Evolutionary conservation across 1,140 invertebrate species (phyloP).

Genomic region (Cyphomyrmex costatus): DNA sequence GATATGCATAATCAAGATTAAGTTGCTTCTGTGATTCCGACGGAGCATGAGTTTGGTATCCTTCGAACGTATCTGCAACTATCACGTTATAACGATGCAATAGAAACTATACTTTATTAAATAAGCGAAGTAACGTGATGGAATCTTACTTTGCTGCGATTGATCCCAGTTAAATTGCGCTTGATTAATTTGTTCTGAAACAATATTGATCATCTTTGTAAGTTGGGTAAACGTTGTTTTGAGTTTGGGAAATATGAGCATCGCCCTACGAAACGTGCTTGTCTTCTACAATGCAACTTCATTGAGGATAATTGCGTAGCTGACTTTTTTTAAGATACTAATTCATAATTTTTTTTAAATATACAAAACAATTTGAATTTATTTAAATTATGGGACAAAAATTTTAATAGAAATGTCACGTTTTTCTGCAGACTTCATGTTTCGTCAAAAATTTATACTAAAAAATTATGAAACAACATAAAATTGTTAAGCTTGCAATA

Average conservation of each 20-base stretch:
- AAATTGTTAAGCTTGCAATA: neutral
- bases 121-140: neutral
- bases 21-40: slow-evolving; percentile 24
- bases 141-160: slow-evolving; percentile 34
- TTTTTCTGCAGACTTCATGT: neutral
- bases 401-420: neutral
- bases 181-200: slow-evolving; percentile 24
- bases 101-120: neutral
- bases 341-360: too few relatives aligned
- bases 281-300: slow-evolving; percentile 1
- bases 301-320: neutral
- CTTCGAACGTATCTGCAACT: neutral
- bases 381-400: neutral
- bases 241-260: neutral
- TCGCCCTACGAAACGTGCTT: slow-evolving; percentile 21
- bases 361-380: neutral
- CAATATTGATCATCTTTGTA: slow-evolving; percentile 26
- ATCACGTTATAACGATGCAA: neutral
- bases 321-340: neutral
- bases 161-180: slow-evolving; percentile 29
- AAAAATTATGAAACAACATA: neutral
- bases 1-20: slow-evolving; percentile 35
- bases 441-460: slow-evolving; percentile 3
- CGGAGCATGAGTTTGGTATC: slow-evolving; percentile 23
- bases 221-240: neutral